A percentile compares a stretch with the other conserved stretches of the same genome.
These are phyloP conservation scores for Andrena cerasifolii DNA, from an alignment of 1,140 invertebrate species.

Conservation along the genomic window DNA sequence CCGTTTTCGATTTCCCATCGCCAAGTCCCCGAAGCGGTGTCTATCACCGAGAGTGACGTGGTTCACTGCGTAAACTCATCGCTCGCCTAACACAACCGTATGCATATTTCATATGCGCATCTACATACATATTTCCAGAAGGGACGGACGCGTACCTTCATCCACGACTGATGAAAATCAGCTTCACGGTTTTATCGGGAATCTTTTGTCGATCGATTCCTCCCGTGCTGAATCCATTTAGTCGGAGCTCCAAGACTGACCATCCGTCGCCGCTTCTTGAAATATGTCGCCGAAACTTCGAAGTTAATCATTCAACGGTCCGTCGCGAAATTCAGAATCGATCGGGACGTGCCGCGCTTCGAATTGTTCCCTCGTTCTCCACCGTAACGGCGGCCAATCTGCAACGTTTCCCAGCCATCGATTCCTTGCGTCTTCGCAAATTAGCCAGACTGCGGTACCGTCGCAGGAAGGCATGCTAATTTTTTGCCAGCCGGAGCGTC, in stretches of 20 bases:
- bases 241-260: too few species aligned
- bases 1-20: slow-evolving; percentile 38
- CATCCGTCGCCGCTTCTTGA: too few species aligned
- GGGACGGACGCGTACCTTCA: not conserved
- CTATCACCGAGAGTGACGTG: slow-evolving; percentile 50
- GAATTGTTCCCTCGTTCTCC: not conserved
- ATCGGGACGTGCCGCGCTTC: not conserved
- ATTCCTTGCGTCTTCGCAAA: slow-evolving; percentile 58
- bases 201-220: not conserved
- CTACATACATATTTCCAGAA: not conserved
- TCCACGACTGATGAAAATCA: not conserved
- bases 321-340: not conserved
- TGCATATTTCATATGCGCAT: not conserved
- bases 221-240: too few species aligned
- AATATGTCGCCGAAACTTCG: too few species aligned
- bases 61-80: slow-evolving; percentile 46
- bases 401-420: slow-evolving; percentile 44
- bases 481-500: slow-evolving; percentile 42
- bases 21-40: slow-evolving; percentile 51
- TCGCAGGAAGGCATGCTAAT: slow-evolving; percentile 60
- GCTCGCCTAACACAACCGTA: not conserved
- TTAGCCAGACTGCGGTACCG: slow-evolving; percentile 52
- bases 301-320: not conserved
- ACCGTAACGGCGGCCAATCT: slow-evolving; percentile 1
- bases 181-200: not conserved